Evolutionary conservation across 2,113 vertebrate genomes (phyloP), one percentile per base, ranked within the genome.

Genomic region (Calyptommatus sinebrachiatus): DNA sequence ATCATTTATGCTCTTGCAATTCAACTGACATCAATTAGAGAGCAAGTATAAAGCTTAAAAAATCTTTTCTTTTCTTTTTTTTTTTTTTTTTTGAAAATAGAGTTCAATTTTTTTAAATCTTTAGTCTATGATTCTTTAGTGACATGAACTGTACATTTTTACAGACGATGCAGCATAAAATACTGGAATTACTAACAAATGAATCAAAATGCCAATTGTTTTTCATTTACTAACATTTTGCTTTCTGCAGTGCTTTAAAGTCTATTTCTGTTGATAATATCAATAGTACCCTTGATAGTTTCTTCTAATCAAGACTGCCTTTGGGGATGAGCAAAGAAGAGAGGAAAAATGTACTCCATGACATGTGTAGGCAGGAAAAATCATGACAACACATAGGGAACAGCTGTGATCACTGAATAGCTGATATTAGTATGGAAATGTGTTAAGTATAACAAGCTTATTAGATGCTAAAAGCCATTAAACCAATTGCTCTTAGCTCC

Each of bases 371-470:
- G 68, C 26, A 62, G 24, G 6, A 79, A 62, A 62, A 71, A 46
- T 79, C 35, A 71, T 71, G 77, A 62, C 35, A 79, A 20, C 7
- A 7, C 26, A 2, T 48, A 48, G 53, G 35, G 62, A 79, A 71
- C 18, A 46, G 41, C 5, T 71, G 53, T 41, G 5, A 57, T 62
- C 46, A 62, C 35, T 71, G 50, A 31, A 73, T 21, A 60, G 24
- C 26, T 14, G 20, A 46, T 71, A 79, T 71, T 46, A 62, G 35
- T 60, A 63, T 71, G 35, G 12, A 71, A 62, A 62, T 46, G 35
- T 61, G 66, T 79, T 71, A 71, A 46, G 9, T 24, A 41, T 29
- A 79, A 79, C 68, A 71, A 28, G 53, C 53, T 70, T 61, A 48
- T 61, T 57, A 71, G 7, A n/a, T 24, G n/a, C 74, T 65, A 65